Evolutionary conservation across 2,888 invertebrate species (phyloP).

Genomic region (Oscheius sp.): DNA sequence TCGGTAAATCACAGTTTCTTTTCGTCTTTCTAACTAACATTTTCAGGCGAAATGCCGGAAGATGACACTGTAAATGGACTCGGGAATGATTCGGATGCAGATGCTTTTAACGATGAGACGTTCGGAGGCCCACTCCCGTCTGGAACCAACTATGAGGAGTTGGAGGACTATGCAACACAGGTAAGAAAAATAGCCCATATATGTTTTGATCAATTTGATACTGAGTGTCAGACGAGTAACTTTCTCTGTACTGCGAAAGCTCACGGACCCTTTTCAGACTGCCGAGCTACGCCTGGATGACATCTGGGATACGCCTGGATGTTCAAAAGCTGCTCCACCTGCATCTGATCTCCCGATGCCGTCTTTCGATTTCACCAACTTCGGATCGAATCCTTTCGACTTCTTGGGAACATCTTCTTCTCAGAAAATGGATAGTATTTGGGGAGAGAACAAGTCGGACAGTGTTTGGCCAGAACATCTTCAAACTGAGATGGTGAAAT

Average conservation of each 20-base stretch:
- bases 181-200: constrained; percentile 36
- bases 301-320: constrained; percentile 52
- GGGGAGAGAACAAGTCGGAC: constrained; percentile 21
- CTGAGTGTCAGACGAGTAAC: no score
- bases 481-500: not conserved
- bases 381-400: constrained; percentile 23
- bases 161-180: constrained; percentile 63
- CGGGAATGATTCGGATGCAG: constrained; percentile 53
- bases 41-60: constrained; percentile 33
- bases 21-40: not conserved
- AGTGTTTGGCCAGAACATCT: constrained; percentile 20
- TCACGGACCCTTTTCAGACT: constrained; percentile 46
- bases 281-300: constrained; percentile 59
- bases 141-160: constrained; percentile 45
- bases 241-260: no score
- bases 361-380: constrained; percentile 27
- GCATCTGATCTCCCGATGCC: constrained; percentile 58
- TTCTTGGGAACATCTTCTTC: constrained; percentile 8
- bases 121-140: constrained; percentile 61
- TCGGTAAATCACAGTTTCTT: constrained; percentile 5
- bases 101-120: constrained; percentile 71
- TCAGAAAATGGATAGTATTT: constrained; percentile 13
- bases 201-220: not conserved
- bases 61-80: constrained; percentile 20
- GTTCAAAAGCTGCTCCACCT: constrained; percentile 52